Conservation (phyloP, 2,888 invertebrate species). For the Piscicola geometra region DNA sequence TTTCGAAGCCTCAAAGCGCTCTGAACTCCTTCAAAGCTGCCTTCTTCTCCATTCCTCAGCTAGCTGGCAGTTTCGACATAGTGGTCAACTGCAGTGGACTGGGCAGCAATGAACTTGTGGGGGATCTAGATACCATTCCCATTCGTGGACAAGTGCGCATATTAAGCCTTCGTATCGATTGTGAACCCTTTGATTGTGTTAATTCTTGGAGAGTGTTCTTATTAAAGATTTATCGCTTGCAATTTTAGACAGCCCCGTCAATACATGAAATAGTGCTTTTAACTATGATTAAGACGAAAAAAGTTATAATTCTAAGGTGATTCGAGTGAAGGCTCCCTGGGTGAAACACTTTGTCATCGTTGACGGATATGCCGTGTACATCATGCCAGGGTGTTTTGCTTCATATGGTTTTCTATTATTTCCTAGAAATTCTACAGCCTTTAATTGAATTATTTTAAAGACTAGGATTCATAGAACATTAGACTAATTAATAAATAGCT, state of each 20-base stretch:
- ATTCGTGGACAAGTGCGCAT: constrained; percentile 55
- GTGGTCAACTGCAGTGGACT: constrained; percentile 58
- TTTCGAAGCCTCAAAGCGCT: not conserved
- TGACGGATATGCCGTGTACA: constrained; percentile 37
- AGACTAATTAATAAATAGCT: no score
- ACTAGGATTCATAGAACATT: no score
- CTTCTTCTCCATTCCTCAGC: constrained; percentile 43
- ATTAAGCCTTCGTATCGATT: no score
- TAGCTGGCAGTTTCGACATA: constrained; percentile 54
- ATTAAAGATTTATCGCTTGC: no score
- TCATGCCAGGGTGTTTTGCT: constrained; percentile 39
- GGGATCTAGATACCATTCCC: constrained; percentile 54
- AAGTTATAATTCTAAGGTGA: no score
- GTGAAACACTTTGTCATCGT: constrained; percentile 41
- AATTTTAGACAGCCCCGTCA: no score
- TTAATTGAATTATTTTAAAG: no score
- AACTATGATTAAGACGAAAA: no score
- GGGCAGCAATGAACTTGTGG: constrained; percentile 51
- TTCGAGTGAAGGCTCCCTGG: constrained; percentile 43
- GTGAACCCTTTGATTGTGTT: no score
- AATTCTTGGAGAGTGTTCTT: no score
- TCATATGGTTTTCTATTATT: not conserved
- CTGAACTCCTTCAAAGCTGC: not conserved
- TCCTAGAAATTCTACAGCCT: no score
- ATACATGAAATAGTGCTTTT: no score